Evolutionary conservation across 2,113 vertebrate species (phyloP).

Genomic region (Silurus meridionalis): DNA sequence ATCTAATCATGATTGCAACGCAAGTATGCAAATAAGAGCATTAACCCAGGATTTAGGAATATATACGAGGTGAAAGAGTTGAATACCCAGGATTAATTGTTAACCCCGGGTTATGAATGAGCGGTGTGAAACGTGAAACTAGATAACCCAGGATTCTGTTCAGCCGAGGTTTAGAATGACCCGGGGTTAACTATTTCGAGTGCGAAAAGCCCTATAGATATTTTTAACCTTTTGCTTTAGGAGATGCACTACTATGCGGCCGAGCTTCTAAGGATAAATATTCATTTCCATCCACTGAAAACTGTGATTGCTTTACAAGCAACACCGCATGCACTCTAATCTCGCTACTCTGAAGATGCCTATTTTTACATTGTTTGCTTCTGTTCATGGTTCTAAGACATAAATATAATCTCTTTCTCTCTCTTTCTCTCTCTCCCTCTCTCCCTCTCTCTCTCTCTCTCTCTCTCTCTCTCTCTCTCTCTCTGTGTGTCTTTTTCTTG

Average conservation of each 20-base stretch:
- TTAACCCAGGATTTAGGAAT: too few relatives aligned
- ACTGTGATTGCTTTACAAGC: not conserved
- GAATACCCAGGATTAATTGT: too few relatives aligned
- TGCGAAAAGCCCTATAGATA: not conserved
- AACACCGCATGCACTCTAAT: not conserved
- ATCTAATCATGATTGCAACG: too few relatives aligned
- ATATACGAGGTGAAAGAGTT: too few relatives aligned
- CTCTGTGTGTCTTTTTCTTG: conserved; percentile 62
- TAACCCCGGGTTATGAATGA: too few relatives aligned
- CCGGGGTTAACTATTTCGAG: too few relatives aligned
- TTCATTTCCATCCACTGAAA: not conserved
- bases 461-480: conserved; percentile 46
- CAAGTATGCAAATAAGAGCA: too few relatives aligned
- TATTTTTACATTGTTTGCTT: not conserved
- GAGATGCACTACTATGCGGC: not conserved
- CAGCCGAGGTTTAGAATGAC: too few relatives aligned
- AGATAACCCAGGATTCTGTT: too few relatives aligned
- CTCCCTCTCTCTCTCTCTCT: conserved; percentile 23
- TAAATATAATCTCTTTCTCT: conserved; percentile 23
- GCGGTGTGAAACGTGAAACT: too few relatives aligned
- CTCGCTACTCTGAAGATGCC: not conserved
- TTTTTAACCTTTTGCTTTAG: not conserved
- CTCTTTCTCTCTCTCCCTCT: conserved; percentile 19
- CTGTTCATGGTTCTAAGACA: not conserved
- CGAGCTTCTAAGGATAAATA: not conserved